Base-by-base conservation (phyloP, 1,140 invertebrate genomes). In the Latrodectus geometricus region DNA sequence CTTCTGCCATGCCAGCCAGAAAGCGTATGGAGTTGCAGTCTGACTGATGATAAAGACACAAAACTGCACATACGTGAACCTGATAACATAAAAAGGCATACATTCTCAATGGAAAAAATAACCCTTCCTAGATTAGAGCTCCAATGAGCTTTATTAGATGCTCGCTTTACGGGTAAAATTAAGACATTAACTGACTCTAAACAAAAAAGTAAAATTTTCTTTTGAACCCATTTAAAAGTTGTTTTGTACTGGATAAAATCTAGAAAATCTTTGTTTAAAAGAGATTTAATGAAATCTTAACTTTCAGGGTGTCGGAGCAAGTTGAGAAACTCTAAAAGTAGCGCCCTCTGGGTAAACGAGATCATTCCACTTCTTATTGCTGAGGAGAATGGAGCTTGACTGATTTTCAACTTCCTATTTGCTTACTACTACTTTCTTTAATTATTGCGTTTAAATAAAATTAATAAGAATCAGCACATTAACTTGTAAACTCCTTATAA, bases 221-320 rank as follows among this genome's bases (percentile, higher is more conserved):
- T 75, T 20, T 75, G 73, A 23, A 75, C 73, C 12, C 3, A 75
- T 75, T 9, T 23, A 17, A 3, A 75, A 50, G 49, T 75, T 20
- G 73, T 52, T 9, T 23, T 75, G 15, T 52, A 75, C 35, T 75
- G 73, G 23, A 75, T 75, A 12, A 17, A 52, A 15, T 75, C 73
- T 17, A 9, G n/a, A 1, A 49, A 50, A n/a, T 4, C 14, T 75
- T 75, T 23, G 73, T 75, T 12, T 1, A 4, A 12, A 75, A 75
- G 4, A 17, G 7, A 11, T 7, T 75, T 23, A 49, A 4, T 14
- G 73, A 75, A 20, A 75, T 75, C 11, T 11, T 23, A 75, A 9
- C 73, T 9, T n/a, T n/a, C n/a, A n/a, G n/a, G n/a, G n/a, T n/a
- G n/a, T n/a, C n/a, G n/a, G n/a, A n/a, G n/a, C n/a, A n/a, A n/a